These are phyloP conservation scores for Bellardia pandia DNA, from an alignment of 2,888 invertebrate genomes.

Conservation along the genomic window DNA sequence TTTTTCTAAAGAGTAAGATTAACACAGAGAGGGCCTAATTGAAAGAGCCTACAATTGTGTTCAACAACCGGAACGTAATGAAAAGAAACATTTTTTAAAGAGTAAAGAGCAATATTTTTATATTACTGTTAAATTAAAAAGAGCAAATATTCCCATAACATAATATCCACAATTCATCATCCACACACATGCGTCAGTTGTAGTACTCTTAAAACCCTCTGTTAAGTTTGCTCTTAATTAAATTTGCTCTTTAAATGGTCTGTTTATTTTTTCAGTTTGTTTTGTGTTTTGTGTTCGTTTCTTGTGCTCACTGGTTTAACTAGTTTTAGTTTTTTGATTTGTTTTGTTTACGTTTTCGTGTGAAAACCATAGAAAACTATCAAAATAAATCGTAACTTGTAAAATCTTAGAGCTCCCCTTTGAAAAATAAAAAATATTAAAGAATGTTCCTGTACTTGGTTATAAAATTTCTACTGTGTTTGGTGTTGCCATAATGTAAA, in stretches of 20 bases:
- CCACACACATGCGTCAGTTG: slow-evolving; percentile 28
- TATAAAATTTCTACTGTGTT: neutral
- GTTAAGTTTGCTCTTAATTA: slow-evolving; percentile 20
- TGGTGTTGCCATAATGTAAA: slow-evolving; percentile 1
- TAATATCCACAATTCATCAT: slow-evolving; percentile 65
- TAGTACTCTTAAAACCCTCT: neutral
- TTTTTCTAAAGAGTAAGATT: neutral
- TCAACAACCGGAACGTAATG: neutral
- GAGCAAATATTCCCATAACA: slow-evolving; percentile 19
- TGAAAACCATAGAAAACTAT: slow-evolving; percentile 50
- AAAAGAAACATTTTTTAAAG: slow-evolving; percentile 1
- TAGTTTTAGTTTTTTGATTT: slow-evolving; percentile 36
- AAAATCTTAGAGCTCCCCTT: slow-evolving; percentile 24
- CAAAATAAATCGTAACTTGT: slow-evolving; percentile 71
- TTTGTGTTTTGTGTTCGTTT: neutral
- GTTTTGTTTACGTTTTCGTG: slow-evolving; percentile 47
- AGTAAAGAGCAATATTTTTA: neutral
- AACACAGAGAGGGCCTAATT: neutral
- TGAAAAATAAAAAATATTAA: neutral
- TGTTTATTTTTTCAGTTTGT: neutral
- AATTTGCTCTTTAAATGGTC: neutral
- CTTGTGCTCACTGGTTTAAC: neutral
- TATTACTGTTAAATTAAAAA: slow-evolving; percentile 2
- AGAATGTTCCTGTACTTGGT: neutral
- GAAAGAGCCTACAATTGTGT: neutral